A percentile compares a stretch with the other conserved stretches of the same genome.
phyloP scores from a whole-genome alignment of 2,888 invertebrate species.

The Blastobasis lacticolella region DNA sequence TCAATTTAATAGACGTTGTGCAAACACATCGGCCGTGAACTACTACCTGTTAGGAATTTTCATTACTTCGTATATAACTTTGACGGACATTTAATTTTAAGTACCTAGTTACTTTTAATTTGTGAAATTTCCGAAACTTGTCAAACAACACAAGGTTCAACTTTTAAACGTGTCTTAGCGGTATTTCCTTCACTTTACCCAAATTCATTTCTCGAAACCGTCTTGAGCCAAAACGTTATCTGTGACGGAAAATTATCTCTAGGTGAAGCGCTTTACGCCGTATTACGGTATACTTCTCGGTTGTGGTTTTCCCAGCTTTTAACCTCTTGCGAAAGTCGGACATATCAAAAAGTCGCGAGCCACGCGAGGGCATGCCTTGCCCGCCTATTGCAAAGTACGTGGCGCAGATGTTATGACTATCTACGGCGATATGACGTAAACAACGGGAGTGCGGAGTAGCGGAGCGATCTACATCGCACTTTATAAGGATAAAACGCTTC shows the following conservation, averaged over 20 bases:
- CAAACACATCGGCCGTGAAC: conserved; percentile 31
- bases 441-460: not conserved
- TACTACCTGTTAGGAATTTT: conserved; percentile 23
- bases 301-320: conserved; percentile 3
- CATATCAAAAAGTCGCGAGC: conserved; percentile 4
- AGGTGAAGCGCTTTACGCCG: not conserved
- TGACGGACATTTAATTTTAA: not conserved
- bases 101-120: conserved; percentile 5
- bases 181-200: not conserved
- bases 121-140: conserved; percentile 9
- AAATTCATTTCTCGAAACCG: not conserved
- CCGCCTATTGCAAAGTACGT: not conserved
- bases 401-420: not conserved
- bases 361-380: not conserved
- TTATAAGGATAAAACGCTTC: conserved; percentile 2
- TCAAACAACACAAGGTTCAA: not conserved
- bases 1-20: conserved; percentile 21
- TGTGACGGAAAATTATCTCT: not conserved
- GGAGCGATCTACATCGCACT: not conserved
- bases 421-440: conserved; percentile 4
- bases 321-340: conserved; percentile 3
- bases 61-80: conserved; percentile 27
- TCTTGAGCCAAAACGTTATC: not conserved
- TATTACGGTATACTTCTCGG: not conserved
- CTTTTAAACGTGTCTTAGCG: not conserved